Evolutionary conservation across 2,797 vertebrate species (phyloP), one percentile per base, ranked within the genome.

Genomic region (Parotocinclus haroldoi): DNA sequence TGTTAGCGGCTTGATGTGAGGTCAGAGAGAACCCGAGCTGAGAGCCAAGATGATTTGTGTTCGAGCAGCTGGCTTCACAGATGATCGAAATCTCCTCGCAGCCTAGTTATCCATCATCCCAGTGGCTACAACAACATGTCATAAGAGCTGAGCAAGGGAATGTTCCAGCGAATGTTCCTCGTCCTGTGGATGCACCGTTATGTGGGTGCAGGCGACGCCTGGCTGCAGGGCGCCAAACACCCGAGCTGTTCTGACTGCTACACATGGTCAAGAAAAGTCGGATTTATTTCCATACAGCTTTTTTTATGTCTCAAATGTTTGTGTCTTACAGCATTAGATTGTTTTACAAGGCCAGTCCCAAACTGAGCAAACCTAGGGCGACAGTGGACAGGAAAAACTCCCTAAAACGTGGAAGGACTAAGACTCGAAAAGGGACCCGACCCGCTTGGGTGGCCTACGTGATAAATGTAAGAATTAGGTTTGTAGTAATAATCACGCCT

Each of bases 181-280:
- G 7, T 45, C 4, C 13, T 7, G 63, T 42, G 52, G 10, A 17
- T 9, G n/a, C 54, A 13, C 36, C 12, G 37, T 56, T 50, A 69
- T 63, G 39, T 13, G 19, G 39, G 45, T 56, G 37, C 37, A 36
- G 44, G 51, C 27, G 17, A 66, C 46, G 54, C 50, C 45, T 10
- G 4, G 58, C 51, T 16, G 10, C n/a, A 27, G 46, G 17, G 58
- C 50, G 57, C 16, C 16, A 67, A 27, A 27, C 38, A 59, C 51
- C 27, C 50, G 56, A 61, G 44, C 58, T 63, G 61, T 72, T 61
- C 69, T 66, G 58, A 13, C 37, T 55, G 66, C 66, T 72, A 60
- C 51, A 66, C 57, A 55, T 37, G 56, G 57, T 72, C 44, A 17
- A 72, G 55, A 55, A 37, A n/a, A 19, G 50, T 56, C 44, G n/a